Evolutionary conservation across 2,113 vertebrate genomes (phyloP).

Genomic region (Neotoma lepida): DNA sequence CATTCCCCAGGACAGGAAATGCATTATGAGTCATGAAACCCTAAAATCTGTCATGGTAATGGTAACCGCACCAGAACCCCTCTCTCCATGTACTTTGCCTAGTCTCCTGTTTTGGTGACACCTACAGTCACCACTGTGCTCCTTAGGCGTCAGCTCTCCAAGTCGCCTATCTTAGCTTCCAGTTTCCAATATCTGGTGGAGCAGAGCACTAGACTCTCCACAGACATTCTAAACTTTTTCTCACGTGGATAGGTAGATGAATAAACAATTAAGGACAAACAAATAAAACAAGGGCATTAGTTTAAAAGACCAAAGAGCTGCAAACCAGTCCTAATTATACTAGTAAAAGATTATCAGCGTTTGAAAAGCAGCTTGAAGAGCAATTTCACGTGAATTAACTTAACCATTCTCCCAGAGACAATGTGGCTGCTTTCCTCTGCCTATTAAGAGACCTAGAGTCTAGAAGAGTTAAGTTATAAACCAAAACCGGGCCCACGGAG

Average conservation of each 20-base stretch:
- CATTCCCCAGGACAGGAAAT: rapidly evolving
- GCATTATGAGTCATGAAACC: rapidly evolving
- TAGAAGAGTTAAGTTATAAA: not conserved
- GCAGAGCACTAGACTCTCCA: not conserved
- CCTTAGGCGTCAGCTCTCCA: not conserved
- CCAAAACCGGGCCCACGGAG: rapidly evolving
- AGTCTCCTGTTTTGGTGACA: not conserved
- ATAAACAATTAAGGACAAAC: not conserved
- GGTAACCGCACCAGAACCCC: not conserved
- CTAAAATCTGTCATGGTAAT: not conserved
- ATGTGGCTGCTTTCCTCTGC: not conserved
- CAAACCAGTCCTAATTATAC: slow-evolving; percentile 6
- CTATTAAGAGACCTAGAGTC: not conserved
- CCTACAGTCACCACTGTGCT: rapidly evolving
- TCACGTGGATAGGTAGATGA: not conserved
- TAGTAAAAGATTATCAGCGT: not conserved
- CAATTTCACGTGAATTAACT: not conserved
- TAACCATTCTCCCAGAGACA: not conserved
- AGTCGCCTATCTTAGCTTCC: not conserved
- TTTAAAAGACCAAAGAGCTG: slow-evolving; percentile 48
- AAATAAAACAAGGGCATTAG: not conserved
- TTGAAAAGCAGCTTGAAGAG: slow-evolving; percentile 3
- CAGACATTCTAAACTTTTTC: slow-evolving; percentile 1
- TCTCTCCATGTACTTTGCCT: not conserved
- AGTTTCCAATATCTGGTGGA: not conserved